Conservation (phyloP, 2,797 vertebrate species). For the Periophthalmus magnuspinnatus region DNA sequence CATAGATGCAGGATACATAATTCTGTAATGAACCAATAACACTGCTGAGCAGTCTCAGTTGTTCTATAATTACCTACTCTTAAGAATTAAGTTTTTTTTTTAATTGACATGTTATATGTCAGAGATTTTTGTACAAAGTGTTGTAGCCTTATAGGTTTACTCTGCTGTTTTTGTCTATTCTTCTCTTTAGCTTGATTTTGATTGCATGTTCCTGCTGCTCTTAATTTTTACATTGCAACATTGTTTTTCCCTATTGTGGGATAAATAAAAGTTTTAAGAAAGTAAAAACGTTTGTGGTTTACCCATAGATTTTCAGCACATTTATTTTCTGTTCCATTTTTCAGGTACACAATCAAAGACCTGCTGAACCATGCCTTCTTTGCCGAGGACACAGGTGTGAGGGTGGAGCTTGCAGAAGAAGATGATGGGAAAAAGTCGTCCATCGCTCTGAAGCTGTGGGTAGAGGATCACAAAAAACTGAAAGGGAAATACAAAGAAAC, state of each 20-base stretch:
- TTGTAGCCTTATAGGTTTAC: no score
- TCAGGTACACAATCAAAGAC: conserved; percentile 96
- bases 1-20: conserved; percentile 3
- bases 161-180: no score
- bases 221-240: no score
- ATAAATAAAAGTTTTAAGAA: no score
- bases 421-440: conserved; percentile 93
- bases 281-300: no score
- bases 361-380: conserved; percentile 97
- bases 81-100: no score
- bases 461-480: conserved; percentile 96
- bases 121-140: no score
- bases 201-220: no score
- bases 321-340: conserved; percentile 17
- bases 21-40: neutral
- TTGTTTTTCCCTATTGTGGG: no score
- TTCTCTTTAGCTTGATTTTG: no score
- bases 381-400: conserved; percentile 96
- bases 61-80: no score
- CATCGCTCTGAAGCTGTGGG: conserved; percentile 96
- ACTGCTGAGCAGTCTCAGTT: neutral
- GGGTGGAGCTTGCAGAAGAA: conserved; percentile 97
- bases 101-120: no score
- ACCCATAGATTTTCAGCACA: neutral
- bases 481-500: conserved; percentile 99